These are phyloP conservation scores for Megalurothrips usitatus DNA, from an alignment of 2,888 invertebrate species.

Conservation along the genomic window DNA sequence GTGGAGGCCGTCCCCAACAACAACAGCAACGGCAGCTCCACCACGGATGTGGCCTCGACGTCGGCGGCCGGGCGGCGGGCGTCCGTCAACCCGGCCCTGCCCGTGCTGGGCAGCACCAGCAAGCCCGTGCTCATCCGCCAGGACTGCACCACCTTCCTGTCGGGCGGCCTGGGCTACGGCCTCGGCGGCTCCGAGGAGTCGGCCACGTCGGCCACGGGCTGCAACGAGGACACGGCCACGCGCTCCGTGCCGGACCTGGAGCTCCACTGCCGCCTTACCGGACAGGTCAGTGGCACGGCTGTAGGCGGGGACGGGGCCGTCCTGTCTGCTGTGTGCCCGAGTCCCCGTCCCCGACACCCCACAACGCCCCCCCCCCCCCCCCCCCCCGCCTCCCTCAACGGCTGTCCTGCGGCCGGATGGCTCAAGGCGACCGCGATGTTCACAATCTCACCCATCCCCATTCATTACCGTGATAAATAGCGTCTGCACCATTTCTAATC, in stretches of 20 bases:
- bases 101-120: conserved; percentile 24
- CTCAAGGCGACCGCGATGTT: conserved; percentile 39
- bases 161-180: conserved; percentile 50
- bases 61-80: conserved; percentile 39
- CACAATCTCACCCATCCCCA: not conserved
- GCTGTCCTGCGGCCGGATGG: not conserved
- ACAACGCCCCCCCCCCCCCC: not conserved
- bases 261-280: conserved; percentile 63
- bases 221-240: conserved; percentile 63
- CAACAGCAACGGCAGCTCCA: not conserved
- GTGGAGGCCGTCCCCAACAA: conserved; percentile 21
- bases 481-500: conserved; percentile 24
- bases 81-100: conserved; percentile 44
- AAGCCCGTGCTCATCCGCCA: conserved; percentile 82
- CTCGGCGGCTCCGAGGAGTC: conserved; percentile 32
- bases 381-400: not conserved
- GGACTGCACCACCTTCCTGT: conserved; percentile 75
- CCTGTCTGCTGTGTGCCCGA: not conserved
- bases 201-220: conserved; percentile 29
- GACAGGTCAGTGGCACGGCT: not conserved
- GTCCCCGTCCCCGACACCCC: not conserved
- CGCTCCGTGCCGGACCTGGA: conserved; percentile 79
- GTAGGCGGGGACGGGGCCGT: not conserved
- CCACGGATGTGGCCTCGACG: conserved; percentile 14
- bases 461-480: conserved; percentile 24